Base-by-base conservation (phyloP, 2,797 vertebrate genomes). In the Novumbra hubbsi region DNA sequence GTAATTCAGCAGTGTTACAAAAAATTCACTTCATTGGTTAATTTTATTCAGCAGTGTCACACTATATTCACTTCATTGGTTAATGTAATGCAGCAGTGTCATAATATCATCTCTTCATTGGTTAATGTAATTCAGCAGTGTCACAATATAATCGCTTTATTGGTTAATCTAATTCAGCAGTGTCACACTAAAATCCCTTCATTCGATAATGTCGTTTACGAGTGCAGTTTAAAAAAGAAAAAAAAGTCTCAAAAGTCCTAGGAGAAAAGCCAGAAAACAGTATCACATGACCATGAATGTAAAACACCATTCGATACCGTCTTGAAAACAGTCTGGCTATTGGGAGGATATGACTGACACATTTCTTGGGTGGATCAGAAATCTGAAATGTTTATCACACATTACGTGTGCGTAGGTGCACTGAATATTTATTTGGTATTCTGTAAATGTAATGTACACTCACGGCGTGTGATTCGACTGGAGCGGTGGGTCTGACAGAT, bases 331-430 rank as follows among this genome's bases (percentile, higher is more conserved):
- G 50, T 45, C 71, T 83, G 71, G 80, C 76, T 76, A 65, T 79
- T 74, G 70, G 74, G 75, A 86, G 83, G 85, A 87, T 88, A 75
- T 80, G 11, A 82, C 72, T 82, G 91, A 88, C 84, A 84, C 80
- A 88, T 91, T 90, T 90, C 45, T 75, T 79, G 50, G 63, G 12
- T n/a, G 38, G 34, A 68, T 50, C 79, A 17, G 72, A 49, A 74
- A 30, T 72, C 9, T 69, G 15, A n/a, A 38, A 71, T 7, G 68
- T 27, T 9, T 8, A 63, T 62, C 7, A 27, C 24, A 48, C 6
- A 8, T 55, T 5, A 3, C 50, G 15, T 55, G 17, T 12, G n/a
- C 19, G 49, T 16, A 17, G 15, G 27, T 55, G 27, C 34, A 9
- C 14, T 7, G 30, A 65, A 32, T 66, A 66, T 16, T 17, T 2